Percentiles rank a stretch among this genome's conserved stretches.
Conservation (phyloP, 2,888 invertebrate genomes). For the Pristionchus japonicus region DNA sequence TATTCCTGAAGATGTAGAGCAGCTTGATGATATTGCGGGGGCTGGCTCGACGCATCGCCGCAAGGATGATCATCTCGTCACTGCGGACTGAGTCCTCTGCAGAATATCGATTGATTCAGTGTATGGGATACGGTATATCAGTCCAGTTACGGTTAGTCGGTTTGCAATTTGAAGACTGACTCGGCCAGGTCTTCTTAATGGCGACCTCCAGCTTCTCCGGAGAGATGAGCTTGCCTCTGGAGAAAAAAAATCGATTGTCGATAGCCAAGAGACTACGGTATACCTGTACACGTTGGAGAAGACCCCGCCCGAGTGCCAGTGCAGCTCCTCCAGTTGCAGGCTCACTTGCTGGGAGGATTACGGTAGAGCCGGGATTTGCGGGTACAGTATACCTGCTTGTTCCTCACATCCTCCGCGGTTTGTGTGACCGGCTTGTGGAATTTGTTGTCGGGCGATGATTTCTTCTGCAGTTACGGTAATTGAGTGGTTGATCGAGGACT, state of each 20-base stretch:
- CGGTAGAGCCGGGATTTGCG: not conserved
- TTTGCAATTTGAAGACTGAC: not conserved
- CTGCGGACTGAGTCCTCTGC: conserved; percentile 43
- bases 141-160: not conserved
- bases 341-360: not conserved
- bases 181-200: conserved; percentile 58
- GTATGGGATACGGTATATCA: not conserved
- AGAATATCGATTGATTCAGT: not conserved
- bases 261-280: not conserved
- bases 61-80: conserved; percentile 47
- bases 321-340: conserved; percentile 50
- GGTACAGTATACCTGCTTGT: not conserved
- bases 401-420: conserved; percentile 20
- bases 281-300: conserved; percentile 58
- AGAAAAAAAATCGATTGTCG: not conserved
- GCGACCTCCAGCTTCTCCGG: conserved; percentile 51
- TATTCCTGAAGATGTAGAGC: conserved; percentile 43
- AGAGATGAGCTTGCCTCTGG: conserved; percentile 5
- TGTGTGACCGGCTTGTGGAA: not conserved
- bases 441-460: not conserved
- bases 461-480: conserved; percentile 1
- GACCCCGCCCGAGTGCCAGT: conserved; percentile 56
- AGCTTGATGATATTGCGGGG: conserved; percentile 47
- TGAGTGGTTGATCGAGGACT: not conserved
- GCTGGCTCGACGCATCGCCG: conserved; percentile 43